Evolutionary conservation across 2,113 vertebrate species (phyloP), one percentile per base, ranked within the genome.

Genomic region (Neotragus pygmaeus): DNA sequence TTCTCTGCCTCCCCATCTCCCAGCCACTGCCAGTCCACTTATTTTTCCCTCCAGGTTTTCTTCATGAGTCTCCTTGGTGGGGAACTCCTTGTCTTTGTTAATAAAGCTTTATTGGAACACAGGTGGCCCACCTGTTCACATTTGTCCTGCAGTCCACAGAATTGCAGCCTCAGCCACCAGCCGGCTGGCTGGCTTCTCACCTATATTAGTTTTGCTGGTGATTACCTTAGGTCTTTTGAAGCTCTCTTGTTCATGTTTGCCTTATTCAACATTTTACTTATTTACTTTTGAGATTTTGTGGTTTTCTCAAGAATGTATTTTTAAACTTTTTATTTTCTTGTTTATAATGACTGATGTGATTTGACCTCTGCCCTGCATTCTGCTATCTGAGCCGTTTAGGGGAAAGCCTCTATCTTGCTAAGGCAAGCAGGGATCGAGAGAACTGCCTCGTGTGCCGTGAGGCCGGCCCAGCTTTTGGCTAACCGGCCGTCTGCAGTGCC

Each of bases 181-280:
- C 64, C 5, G 0, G 47, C 49, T 7, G 39, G 23, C 25, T 64
- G 39, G 11, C n/a, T 14, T 55, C 33, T 9, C 0, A 1, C 17
- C 7, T 10, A 0, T 3, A 1, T n/a, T 2, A 2, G 19, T 27
- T 11, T 39, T 13, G 15, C 62, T 55, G 3, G 19, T n/a, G 13
- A 13, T 5, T 3, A 36, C 62, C n/a, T 64, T 14, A 12, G 45
- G 6, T n/a, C 39, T 13, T 94, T 30, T 70, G 27, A 82, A 82
- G 77, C 13, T 45, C 33, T 25, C 30, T 49, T 27, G 36, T 33
- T 8, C 8, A 25, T 12, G 5, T 77, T 51, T 49, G 8, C 23
- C 70, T 57, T 27, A 11, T 5, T 85, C 62, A 66, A 66, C 16
- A 66, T n/a, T 64, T n/a, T 12, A 28, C 49, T 53, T 53, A 62